Base-by-base conservation (phyloP, 2,797 vertebrate genomes). In the Falco cherrug region DNA sequence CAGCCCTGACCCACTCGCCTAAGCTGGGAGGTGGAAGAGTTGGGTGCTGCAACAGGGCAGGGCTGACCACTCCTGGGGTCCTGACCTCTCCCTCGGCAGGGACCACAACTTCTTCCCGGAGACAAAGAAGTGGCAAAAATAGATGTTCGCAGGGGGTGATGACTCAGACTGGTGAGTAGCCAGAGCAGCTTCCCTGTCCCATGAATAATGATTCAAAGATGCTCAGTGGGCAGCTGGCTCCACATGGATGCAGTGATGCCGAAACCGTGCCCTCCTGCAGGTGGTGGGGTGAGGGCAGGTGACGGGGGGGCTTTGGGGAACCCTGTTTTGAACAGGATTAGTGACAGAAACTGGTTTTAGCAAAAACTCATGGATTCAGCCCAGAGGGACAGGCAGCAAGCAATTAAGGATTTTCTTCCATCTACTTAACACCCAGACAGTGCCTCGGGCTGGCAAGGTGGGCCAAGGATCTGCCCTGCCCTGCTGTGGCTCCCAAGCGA, bases 151-250 rank as follows among this genome's bases (percentile, higher is more conserved):
- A 59, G 77, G 39, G 74, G 48, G 29, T 22, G 71, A 83, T 88
- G 85, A 90, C 73, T 95, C 95, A 92, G 86, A 16, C n/a, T 61
- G 63, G 85, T 75, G 73, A 89, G 56, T 10, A 84, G 93, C 89
- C 92, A 87, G 69, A 77, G 91, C 64, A 70, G 78, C 64, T 39
- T 86, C 61, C 45, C 68, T 19, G 76, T 68, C 93, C 90, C 16
- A 4, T 17, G 31, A 95, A 93, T 51, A 68, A 45, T 20, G 10
- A 64, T 20, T 43, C n/a, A 48, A 21, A 87, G 85, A 56, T 22
- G 29, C 73, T 80, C 1, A 0, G 29, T 47, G 71, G 59, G 73
- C 69, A 85, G 71, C 53, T 0, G 0, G 48, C 48, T 67, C 56
- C 2, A 4, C 3, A 8, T 41, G 56, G 65, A 90, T 1, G 0